Evolutionary conservation across 1,140 invertebrate species (phyloP).

Genomic region (Trichonephila clavipes): DNA sequence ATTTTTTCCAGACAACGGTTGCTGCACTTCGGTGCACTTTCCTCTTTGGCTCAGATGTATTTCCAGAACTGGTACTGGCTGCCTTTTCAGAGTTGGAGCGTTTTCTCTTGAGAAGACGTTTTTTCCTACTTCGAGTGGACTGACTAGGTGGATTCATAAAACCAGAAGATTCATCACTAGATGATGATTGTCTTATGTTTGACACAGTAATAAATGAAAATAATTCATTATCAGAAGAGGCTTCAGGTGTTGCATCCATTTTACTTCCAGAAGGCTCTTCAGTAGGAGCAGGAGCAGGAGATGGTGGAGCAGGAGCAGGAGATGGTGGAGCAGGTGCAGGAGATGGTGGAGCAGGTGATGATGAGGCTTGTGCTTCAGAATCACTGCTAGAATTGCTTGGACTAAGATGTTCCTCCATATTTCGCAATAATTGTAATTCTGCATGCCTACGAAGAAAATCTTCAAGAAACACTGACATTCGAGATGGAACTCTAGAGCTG

Average conservation of each 20-base stretch:
- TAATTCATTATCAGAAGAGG: constrained; percentile 12
- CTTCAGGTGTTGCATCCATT: not conserved
- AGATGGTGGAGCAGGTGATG: not conserved
- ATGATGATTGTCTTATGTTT: not conserved
- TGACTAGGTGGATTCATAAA: constrained; percentile 29
- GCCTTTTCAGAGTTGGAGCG: not conserved
- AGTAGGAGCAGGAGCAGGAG: no score
- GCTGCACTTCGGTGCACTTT: constrained; percentile 24
- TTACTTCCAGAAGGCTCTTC: constrained; percentile 10
- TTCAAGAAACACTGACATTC: constrained; percentile 53
- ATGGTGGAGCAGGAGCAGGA: no score
- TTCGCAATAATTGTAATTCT: constrained; percentile 60
- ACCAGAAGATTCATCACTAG: constrained; percentile 39
- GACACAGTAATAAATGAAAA: constrained; percentile 39
- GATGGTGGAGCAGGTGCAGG: not conserved
- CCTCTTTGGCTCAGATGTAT: not conserved
- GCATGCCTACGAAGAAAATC: constrained; percentile 64
- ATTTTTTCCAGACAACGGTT: constrained; percentile 74
- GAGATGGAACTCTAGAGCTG: constrained; percentile 41
- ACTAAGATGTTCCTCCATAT: constrained; percentile 34
- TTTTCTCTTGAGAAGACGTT: constrained; percentile 15
- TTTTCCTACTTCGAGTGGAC: constrained; percentile 44
- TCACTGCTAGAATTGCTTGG: not conserved
- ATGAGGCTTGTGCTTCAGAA: not conserved
- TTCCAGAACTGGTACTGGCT: constrained; percentile 24